Conservation (phyloP, 2,113 vertebrate genomes). For the Cyprinodon variegatus region DNA sequence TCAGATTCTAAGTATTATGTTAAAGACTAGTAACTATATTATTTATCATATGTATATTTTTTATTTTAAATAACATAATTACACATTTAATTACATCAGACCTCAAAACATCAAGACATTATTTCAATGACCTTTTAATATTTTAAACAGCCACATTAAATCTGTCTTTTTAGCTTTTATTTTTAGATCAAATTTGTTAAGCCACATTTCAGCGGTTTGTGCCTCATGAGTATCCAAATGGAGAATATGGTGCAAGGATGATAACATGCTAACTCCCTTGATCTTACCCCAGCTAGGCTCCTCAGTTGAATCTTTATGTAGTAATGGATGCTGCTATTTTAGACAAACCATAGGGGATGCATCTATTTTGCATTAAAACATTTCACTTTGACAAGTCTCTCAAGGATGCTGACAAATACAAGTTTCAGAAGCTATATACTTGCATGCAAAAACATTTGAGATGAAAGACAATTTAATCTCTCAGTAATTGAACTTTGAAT, state of each 20-base stretch:
- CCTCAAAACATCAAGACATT: conserved; percentile 47
- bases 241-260: conserved; percentile 50
- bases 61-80: background rate
- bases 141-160: conserved; percentile 70
- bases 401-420: conserved; percentile 65
- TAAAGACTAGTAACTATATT: conserved; percentile 49
- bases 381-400: conserved; percentile 67
- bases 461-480: conserved; percentile 33
- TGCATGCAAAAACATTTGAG: conserved; percentile 34
- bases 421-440: conserved; percentile 48
- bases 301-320: conserved; percentile 38
- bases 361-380: conserved; percentile 76
- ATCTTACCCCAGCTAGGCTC: conserved; percentile 52
- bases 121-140: conserved; percentile 69
- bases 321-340: conserved; percentile 74
- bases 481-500: conserved; percentile 13
- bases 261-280: conserved; percentile 68
- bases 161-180: conserved; percentile 59
- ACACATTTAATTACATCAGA: conserved; percentile 50
- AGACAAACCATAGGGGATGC: conserved; percentile 72
- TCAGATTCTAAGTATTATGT: conserved; percentile 34
- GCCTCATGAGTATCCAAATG: conserved; percentile 61
- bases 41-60: conserved; percentile 33
- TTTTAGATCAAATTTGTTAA: conserved; percentile 70
- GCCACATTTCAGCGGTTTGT: conserved; percentile 49